Base-by-base conservation (phyloP, 2,888 invertebrate species). In the Bellardia bayeri region DNA sequence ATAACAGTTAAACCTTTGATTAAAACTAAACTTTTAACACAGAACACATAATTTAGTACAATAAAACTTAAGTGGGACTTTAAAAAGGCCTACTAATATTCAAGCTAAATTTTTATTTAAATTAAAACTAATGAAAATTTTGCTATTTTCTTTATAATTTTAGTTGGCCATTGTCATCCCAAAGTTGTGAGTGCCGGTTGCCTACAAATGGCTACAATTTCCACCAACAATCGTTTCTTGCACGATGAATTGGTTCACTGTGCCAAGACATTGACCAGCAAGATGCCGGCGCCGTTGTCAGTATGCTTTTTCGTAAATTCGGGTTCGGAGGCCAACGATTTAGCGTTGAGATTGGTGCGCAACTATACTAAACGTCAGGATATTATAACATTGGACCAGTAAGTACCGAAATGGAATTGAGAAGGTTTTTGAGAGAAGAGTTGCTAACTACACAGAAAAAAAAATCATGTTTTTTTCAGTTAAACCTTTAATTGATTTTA, bases 91-190 rank as follows among this genome's bases (percentile, higher is more conserved):
- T 33, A 33, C 23, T 23, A 23, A 23, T 23, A 23, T 23, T 23
- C 23, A 23, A 23, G 23, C 23, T 23, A 23, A 33, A 3, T 33
- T 33, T 33, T 33, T 33, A 9, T 45, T 45, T 45, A 11, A 11
- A 11, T 45, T 11, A 7, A 45, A 45, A 13, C 13, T 45, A 45
- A 45, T 45, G 3, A 11, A 45, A 30, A 42, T 13, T 23, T 56
- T 37, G 7, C 33, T 42, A 49, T 66, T 82, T 49, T 83, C 40
- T 64, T 64, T 68, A 3, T 84, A 63, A 89, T 94, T 95, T 11
- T 94, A 99, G 99, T 99, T 91, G 99, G 99, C 1, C 99, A 99
- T 94, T 99, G 99, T 91, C 98, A 99, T 93, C 98, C 98, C 0
- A 95, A 96, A 89, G 99, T 99, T 30, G 98, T 98, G 1, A 95